These are phyloP conservation scores for Panthera leo DNA, from an alignment of 2,113 vertebrate genomes.

Conservation along the genomic window DNA sequence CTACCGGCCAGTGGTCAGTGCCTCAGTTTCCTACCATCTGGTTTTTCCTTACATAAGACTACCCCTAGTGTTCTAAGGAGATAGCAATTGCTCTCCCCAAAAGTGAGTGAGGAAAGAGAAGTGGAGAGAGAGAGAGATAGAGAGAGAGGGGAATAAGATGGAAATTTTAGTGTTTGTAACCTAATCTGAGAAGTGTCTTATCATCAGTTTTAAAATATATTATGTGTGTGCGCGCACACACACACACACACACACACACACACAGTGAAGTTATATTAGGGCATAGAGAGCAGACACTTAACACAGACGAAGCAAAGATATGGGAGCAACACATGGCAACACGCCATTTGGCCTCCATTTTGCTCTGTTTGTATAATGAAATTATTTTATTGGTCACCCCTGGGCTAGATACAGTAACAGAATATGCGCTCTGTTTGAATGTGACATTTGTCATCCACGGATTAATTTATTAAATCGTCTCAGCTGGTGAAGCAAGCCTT, in stretches of 20 bases:
- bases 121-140: neutral
- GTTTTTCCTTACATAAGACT: neutral
- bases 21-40: neutral
- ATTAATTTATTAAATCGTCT: neutral
- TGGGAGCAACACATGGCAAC: no score
- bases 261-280: neutral
- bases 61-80: neutral
- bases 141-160: neutral
- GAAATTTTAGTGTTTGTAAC: neutral
- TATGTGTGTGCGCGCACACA: neutral
- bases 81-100: neutral
- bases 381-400: neutral
- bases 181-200: neutral
- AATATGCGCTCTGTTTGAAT: neutral
- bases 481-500: neutral
- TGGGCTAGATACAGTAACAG: neutral
- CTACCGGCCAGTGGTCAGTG: no score
- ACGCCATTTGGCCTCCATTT: neutral
- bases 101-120: neutral
- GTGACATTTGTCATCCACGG: neutral
- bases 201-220: neutral
- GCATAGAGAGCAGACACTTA: neutral
- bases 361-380: neutral
- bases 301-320: neutral
- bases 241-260: no score